phyloP scores from a whole-genome alignment of 2,888 invertebrate genomes.

The Epinotia nisella region DNA sequence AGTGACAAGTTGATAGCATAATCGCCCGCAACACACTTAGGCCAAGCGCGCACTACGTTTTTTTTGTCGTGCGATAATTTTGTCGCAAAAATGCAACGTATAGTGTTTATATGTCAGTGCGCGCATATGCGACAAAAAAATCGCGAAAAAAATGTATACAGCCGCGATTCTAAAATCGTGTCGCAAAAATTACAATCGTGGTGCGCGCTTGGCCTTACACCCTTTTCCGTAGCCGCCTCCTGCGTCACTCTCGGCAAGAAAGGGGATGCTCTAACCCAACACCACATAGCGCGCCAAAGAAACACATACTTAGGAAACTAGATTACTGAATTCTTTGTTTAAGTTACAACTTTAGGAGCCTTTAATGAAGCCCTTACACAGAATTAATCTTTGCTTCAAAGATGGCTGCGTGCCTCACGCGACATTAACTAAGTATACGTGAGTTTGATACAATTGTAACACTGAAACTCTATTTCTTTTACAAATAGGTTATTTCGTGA shows the following conservation, averaged over 20 bases:
- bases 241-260: too few relatives aligned
- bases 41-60: not conserved
- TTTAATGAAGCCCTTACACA: conserved; percentile 4
- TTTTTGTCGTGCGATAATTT: not conserved
- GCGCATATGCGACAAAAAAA: too few relatives aligned
- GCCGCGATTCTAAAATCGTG: too few relatives aligned
- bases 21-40: not conserved
- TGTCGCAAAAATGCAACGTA: not conserved
- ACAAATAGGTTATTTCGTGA: conserved; percentile 16
- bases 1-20: too few relatives aligned
- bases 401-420: conserved; percentile 36
- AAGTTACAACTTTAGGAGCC: conserved; percentile 3
- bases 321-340: conserved; percentile 26
- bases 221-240: too few relatives aligned
- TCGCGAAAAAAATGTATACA: too few relatives aligned
- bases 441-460: conserved; percentile 26
- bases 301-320: conserved; percentile 1
- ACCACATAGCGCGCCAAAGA: not conserved
- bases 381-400: conserved; percentile 22
- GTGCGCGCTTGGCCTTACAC: too few relatives aligned
- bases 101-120: not conserved
- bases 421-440: conserved; percentile 26
- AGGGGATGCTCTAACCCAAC: too few relatives aligned
- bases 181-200: too few relatives aligned
- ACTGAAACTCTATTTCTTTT: conserved; percentile 10